These are phyloP conservation scores for Enoplosus armatus DNA, from an alignment of 2,797 vertebrate genomes.

Conservation along the genomic window DNA sequence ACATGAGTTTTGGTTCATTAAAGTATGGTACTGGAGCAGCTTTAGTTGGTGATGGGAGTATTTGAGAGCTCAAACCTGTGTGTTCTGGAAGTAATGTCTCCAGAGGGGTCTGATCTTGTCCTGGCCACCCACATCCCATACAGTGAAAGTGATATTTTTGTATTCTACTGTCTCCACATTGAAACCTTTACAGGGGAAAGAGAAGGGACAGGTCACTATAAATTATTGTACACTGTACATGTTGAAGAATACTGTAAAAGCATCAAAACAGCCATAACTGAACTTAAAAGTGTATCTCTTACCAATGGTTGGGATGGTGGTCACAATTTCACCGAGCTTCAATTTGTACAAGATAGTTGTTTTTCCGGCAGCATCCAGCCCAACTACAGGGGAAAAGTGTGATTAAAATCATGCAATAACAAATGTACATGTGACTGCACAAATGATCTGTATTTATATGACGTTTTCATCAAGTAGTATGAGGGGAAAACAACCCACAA, in stretches of 20 bases:
- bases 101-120: constrained; percentile 95
- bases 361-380: constrained; percentile 93
- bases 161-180: constrained; percentile 96
- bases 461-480: not conserved
- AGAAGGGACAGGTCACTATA: not conserved
- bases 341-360: constrained; percentile 95
- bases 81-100: constrained; percentile 97
- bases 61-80: constrained; percentile 84
- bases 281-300: constrained; percentile 57
- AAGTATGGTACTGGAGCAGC: not conserved
- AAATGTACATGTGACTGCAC: not conserved
- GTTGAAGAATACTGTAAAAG: no score
- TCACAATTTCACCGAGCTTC: constrained; percentile 94
- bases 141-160: constrained; percentile 95
- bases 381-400: constrained; percentile 80
- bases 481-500: not conserved
- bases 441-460: not conserved
- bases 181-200: constrained; percentile 84
- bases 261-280: not conserved
- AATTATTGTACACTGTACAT: not conserved
- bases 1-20: not conserved
- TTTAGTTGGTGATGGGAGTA: not conserved
- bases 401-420: constrained; percentile 4
- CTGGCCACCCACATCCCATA: constrained; percentile 96
- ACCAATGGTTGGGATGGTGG: constrained; percentile 96